These are phyloP conservation scores for Zelleria hepariella DNA, from an alignment of 2,888 invertebrate genomes.

Conservation along the genomic window DNA sequence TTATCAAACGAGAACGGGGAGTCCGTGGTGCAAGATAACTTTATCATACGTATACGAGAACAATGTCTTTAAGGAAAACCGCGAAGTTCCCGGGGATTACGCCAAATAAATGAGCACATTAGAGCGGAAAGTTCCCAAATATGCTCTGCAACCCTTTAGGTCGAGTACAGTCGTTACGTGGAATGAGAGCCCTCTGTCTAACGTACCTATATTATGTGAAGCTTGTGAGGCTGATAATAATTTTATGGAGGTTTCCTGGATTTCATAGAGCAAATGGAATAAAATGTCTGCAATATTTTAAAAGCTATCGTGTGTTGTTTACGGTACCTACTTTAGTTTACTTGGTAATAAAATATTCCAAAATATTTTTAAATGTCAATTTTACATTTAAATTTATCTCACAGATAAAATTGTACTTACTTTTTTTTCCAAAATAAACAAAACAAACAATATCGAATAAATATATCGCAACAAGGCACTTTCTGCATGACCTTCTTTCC, in stretches of 20 bases:
- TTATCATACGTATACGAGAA: background rate
- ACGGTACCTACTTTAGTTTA: no score
- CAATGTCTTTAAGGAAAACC: conserved; percentile 9
- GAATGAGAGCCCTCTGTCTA: conserved; percentile 39
- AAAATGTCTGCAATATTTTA: no score
- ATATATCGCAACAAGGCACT: no score
- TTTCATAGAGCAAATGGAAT: background rate
- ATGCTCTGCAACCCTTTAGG: conserved; percentile 31
- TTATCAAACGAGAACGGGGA: background rate
- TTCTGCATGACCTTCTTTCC: background rate
- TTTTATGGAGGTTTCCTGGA: background rate
- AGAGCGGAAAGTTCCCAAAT: conserved; percentile 32
- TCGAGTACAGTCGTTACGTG: conserved; percentile 26
- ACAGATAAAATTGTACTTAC: no score
- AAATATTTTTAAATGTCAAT: no score
- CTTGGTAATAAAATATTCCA: no score
- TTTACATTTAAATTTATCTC: no score
- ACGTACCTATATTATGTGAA: conserved; percentile 5
- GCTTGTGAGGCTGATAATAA: background rate
- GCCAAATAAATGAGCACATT: conserved; percentile 41
- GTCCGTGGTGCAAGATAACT: background rate
- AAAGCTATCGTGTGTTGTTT: no score
- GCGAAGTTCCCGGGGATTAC: conserved; percentile 42
- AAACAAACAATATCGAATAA: no score
- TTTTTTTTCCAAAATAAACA: no score